Percentiles rank a stretch among this genome's conserved stretches.
Evolutionary conservation across 2,113 vertebrate species (phyloP).

Genomic region (Ardeotis arabs): DNA sequence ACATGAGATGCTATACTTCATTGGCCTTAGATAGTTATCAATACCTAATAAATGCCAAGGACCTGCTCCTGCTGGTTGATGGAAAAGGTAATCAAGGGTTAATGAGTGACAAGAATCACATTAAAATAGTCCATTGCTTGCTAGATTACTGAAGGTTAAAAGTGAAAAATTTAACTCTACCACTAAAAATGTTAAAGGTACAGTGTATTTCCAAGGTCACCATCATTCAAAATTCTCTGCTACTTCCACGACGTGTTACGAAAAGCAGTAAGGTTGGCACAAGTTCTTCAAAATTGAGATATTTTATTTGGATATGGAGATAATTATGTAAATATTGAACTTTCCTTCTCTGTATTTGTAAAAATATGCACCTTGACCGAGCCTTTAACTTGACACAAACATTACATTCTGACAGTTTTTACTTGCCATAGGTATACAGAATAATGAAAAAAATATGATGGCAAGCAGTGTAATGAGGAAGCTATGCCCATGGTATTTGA

Average conservation of each 20-base stretch:
- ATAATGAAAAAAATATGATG: neutral
- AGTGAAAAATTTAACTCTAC: conserved; percentile 46
- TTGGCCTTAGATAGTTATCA: neutral
- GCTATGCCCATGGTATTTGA: neutral
- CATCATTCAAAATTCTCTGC: neutral
- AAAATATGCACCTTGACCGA: neutral
- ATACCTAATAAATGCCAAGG: conserved; percentile 36
- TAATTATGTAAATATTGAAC: neutral
- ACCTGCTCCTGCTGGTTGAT: neutral
- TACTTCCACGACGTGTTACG: neutral
- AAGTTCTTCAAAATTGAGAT: neutral
- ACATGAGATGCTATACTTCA: neutral
- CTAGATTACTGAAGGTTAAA: conserved; percentile 40
- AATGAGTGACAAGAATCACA: conserved; percentile 40
- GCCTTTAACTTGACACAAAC: neutral
- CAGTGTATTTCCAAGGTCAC: neutral
- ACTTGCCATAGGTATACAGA: neutral
- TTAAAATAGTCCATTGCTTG: conserved; percentile 7
- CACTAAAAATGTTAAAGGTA: neutral
- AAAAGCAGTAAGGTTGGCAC: neutral
- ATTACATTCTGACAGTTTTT: neutral
- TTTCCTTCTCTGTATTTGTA: neutral
- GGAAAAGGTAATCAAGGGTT: conserved; percentile 54
- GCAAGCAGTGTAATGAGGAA: neutral
- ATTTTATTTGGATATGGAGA: neutral